phyloP scores from a whole-genome alignment of 2,113 vertebrate species.

The Microtus pennsylvanicus region DNA sequence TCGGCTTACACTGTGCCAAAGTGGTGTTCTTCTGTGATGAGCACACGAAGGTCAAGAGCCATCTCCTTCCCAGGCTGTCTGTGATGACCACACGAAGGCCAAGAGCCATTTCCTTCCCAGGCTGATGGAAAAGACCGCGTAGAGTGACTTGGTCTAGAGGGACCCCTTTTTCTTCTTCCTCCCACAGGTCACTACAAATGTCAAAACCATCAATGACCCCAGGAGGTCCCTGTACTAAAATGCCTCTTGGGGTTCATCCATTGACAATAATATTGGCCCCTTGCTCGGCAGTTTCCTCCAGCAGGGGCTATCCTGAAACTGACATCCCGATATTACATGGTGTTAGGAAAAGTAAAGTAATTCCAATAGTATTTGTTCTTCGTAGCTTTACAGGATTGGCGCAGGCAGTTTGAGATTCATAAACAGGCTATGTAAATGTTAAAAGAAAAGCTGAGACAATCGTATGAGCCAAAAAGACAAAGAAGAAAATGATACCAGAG shows the following conservation, averaged over 20 bases:
- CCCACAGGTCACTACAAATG: neutral
- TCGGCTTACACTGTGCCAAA: neutral
- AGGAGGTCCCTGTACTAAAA: neutral
- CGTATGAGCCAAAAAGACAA: neutral
- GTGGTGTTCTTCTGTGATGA: neutral
- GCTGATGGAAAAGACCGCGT: neutral
- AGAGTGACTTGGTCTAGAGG: neutral
- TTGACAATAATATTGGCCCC: neutral
- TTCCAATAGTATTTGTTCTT: neutral
- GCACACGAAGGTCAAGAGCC: neutral
- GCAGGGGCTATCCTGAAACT: neutral
- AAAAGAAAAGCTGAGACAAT: slow-evolving; percentile 16
- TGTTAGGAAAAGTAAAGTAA: neutral
- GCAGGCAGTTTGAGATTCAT: neutral
- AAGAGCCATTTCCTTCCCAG: neutral
- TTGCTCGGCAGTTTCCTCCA: slow-evolving; percentile 26
- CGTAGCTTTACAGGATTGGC: neutral
- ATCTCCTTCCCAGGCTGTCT: neutral
- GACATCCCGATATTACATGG: neutral
- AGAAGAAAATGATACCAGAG: neutral
- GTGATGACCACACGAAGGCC: neutral
- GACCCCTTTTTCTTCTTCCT: neutral
- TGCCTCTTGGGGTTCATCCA: neutral
- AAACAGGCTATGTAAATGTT: neutral
- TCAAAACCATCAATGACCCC: slow-evolving; percentile 18